Evolutionary conservation across 1,140 invertebrate genomes (phyloP), one percentile per base, ranked within the genome.

Genomic region (Achatina immaculata): DNA sequence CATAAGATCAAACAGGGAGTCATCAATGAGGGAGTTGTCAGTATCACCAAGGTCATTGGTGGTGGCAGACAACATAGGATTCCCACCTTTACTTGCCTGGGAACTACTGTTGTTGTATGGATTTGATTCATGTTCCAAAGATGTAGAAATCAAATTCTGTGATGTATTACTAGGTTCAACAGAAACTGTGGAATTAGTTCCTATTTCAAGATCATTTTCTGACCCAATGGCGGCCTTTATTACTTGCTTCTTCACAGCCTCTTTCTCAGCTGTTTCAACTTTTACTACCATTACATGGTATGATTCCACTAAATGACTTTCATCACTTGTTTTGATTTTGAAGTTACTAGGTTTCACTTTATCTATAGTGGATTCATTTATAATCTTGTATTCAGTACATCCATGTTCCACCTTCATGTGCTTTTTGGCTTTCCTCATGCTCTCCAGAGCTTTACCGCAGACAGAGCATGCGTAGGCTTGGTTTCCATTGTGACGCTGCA

Each of bases 1-100:
- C 78, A 80, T 80, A 9, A 80, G 48, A 36, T 72, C 68, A 71
- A 80, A 80, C 19, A 80, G 40, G 4, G 78, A 80, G 66, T 72
- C 76, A 45, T 68, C 76, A 31, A 68, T 71, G 14, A 80, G 36
- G 55, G 55, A 43, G 68, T 72, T 80, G 19, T 80, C 78, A 48
- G n/a, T 55, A 16, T 80, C 78, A 34, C 36, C 58, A 48, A 78
- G 65, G 43, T 78, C 51, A 38, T 40, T 68, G 21, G 78, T 38
- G 31, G 78, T 80, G 0, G 42, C 78, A 19, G 55, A 71, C 43
- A 80, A 34, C 78, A 80, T 80, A 36, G 78, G 78, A 38, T 80
- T 80, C 2, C 78, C 45, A 28, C 76, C 76, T 38, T 78, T 78
- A 36, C 48, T 48, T 2, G 75, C 0, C 11, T 34, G 38, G 2